These are phyloP conservation scores for Danio albolineatus DNA, from an alignment of 2,797 vertebrate genomes.

Conservation along the genomic window DNA sequence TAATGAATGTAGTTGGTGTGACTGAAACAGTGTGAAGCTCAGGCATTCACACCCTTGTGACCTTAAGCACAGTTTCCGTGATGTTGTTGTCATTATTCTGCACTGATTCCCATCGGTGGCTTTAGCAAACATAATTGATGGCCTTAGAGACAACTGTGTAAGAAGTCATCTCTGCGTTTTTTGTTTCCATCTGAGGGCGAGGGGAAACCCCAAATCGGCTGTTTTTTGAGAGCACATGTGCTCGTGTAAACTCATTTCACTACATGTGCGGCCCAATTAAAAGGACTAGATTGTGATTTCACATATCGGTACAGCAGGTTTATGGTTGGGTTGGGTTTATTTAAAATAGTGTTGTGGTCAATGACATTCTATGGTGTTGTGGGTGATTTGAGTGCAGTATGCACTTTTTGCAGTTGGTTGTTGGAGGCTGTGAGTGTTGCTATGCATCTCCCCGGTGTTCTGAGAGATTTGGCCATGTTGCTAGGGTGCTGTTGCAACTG, in stretches of 20 bases:
- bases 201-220: constrained; percentile 25
- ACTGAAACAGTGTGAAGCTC: background rate
- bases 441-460: no score
- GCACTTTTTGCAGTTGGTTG: background rate
- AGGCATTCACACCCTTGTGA: background rate
- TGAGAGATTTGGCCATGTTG: no score
- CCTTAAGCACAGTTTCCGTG: constrained; percentile 35
- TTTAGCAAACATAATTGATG: constrained; percentile 22
- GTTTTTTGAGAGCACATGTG: background rate
- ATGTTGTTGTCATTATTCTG: constrained; percentile 15
- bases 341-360: no score
- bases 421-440: no score
- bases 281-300: background rate
- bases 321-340: background rate
- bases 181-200: constrained; percentile 11
- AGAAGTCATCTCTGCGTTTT: constrained; percentile 20
- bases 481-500: no score
- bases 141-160: constrained; percentile 11
- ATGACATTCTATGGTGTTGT: background rate
- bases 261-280: background rate
- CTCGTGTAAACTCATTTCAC: background rate
- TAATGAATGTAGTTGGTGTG: background rate
- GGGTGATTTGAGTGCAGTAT: background rate
- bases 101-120: background rate
- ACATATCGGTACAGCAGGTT: background rate